These are phyloP conservation scores for Diabrotica undecimpunctata DNA, from an alignment of 1,140 invertebrate species.

Conservation along the genomic window DNA sequence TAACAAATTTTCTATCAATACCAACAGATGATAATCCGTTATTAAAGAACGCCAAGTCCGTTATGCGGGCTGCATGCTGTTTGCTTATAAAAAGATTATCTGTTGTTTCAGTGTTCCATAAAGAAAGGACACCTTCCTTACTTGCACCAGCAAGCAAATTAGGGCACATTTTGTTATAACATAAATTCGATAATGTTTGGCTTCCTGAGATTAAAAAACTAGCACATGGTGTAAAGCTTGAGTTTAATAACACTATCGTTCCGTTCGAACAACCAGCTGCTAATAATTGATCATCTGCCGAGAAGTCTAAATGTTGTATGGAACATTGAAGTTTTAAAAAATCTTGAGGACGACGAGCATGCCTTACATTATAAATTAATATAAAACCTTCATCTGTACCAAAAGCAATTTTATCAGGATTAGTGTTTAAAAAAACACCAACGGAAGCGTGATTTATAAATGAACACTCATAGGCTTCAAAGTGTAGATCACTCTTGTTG, in stretches of 20 bases:
- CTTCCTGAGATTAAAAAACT: conserved; percentile 33
- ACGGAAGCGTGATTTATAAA: conserved; percentile 17
- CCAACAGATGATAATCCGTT: conserved; percentile 29
- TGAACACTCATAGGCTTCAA: conserved; percentile 12
- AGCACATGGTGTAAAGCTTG: conserved; percentile 23
- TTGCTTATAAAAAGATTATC: conserved; percentile 21
- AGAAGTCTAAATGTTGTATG: conserved; percentile 32
- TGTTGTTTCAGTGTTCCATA: conserved; percentile 34
- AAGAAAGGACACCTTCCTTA: conserved; percentile 30
- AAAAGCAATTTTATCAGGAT: conserved; percentile 26
- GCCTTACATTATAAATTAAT: conserved; percentile 25
- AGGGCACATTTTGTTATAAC: conserved; percentile 24
- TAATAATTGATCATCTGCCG: conserved; percentile 27
- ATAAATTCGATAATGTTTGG: conserved; percentile 26
- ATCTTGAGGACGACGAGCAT: conserved; percentile 10
- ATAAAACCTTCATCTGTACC: conserved; percentile 30
- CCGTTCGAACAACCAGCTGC: conserved; percentile 34
- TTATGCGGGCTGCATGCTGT: conserved; percentile 25
- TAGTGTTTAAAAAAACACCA: conserved; percentile 28
- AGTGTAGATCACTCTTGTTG: conserved; percentile 5
- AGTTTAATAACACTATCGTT: conserved; percentile 30
- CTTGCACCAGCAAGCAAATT: conserved; percentile 30
- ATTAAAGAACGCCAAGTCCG: conserved; percentile 33
- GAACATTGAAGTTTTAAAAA: conserved; percentile 25
- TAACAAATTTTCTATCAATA: conserved; percentile 27